Evolutionary conservation across 53 echinoderm and acorn worm species (phyloP).

Genomic region (Echinarachnius parma): DNA sequence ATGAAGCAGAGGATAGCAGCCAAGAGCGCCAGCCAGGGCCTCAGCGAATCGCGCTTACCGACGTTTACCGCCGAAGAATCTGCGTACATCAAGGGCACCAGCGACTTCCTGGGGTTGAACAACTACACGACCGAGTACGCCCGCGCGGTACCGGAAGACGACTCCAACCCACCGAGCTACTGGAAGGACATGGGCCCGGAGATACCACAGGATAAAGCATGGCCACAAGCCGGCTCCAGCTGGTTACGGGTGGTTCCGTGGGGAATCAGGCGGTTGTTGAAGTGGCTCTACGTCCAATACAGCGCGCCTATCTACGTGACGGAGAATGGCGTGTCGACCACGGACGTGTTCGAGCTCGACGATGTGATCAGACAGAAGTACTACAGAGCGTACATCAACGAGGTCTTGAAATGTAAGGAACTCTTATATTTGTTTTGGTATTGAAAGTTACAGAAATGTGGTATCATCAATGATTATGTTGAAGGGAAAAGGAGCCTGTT

Average conservation of each 20-base stretch:
- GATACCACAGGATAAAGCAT: slow-evolving; percentile 25
- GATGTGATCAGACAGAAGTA: slow-evolving; percentile 61
- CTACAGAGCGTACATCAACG: slow-evolving; percentile 81
- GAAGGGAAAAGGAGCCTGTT: too few species aligned
- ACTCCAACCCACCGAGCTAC: slow-evolving; percentile 25
- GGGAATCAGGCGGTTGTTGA: slow-evolving; percentile 68
- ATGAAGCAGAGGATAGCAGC: slow-evolving; percentile 63
- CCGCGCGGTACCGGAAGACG: not conserved
- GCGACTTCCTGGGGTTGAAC: slow-evolving; percentile 86
- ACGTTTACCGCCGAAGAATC: slow-evolving; percentile 64
- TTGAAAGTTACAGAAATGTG: not conserved
- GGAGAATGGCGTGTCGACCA: slow-evolving; percentile 73
- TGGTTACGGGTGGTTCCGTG: slow-evolving; percentile 80
- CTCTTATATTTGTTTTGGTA: not conserved
- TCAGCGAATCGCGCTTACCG: slow-evolving; percentile 60
- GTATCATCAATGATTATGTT: too few species aligned
- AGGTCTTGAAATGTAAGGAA: slow-evolving; percentile 72
- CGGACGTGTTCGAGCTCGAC: slow-evolving; percentile 59
- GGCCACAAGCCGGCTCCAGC: slow-evolving; percentile 59
- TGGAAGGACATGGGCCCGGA: slow-evolving; percentile 25
- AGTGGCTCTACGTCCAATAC: slow-evolving; percentile 69
- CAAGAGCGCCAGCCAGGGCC: slow-evolving; percentile 61
- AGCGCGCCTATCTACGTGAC: slow-evolving; percentile 61
- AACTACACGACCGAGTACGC: slow-evolving; percentile 71
- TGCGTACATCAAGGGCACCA: slow-evolving; percentile 42